Percentiles rank a stretch among this genome's conserved stretches.
These are phyloP conservation scores for Alca torda DNA, from an alignment of 2,797 vertebrate genomes.

Conservation along the genomic window DNA sequence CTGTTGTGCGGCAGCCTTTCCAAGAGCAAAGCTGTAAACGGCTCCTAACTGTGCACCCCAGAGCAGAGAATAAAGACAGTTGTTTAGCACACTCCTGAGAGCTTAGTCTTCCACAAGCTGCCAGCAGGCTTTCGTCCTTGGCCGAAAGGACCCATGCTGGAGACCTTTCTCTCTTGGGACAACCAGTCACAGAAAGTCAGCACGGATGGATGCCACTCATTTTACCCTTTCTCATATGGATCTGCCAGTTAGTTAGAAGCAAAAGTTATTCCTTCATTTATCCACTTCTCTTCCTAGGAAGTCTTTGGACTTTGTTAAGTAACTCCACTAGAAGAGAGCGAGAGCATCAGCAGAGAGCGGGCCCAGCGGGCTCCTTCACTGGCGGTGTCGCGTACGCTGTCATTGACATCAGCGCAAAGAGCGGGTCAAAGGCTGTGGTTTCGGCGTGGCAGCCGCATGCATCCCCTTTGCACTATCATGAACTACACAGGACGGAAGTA, in stretches of 20 bases:
- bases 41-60: background rate
- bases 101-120: background rate
- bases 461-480: no score
- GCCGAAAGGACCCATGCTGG: background rate
- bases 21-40: background rate
- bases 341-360: background rate
- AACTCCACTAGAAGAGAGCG: background rate
- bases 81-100: background rate
- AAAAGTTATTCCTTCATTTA: background rate
- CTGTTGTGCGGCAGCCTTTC: background rate
- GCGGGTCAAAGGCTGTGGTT: background rate
- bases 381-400: background rate
- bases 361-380: background rate
- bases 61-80: background rate
- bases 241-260: background rate
- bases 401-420: background rate
- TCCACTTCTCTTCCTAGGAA: background rate
- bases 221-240: background rate
- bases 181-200: background rate
- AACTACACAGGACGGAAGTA: background rate
- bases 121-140: background rate
- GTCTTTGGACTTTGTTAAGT: background rate
- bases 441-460: rapidly evolving
- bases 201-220: background rate
- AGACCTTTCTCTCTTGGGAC: background rate